A percentile compares a stretch with the other conserved stretches of the same genome.
Evolutionary conservation across 1,140 invertebrate species (phyloP).

Genomic region (Eulimnadia texana): DNA sequence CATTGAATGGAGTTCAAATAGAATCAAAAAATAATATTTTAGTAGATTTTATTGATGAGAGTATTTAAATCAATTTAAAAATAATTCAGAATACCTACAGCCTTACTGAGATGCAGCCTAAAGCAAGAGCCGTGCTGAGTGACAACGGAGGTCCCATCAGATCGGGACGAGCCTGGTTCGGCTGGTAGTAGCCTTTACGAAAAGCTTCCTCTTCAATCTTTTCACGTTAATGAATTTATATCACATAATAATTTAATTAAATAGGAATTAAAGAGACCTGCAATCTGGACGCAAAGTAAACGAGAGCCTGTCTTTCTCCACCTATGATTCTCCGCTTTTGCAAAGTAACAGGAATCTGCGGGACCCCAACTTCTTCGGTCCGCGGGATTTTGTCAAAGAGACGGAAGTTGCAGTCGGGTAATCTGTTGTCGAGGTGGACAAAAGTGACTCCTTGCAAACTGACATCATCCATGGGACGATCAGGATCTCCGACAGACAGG

Average conservation of each 20-base stretch:
- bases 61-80: no score
- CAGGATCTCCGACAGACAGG: constrained; percentile 42
- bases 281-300: constrained; percentile 35
- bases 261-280: background rate
- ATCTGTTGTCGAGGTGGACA: constrained; percentile 26
- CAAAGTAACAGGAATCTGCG: constrained; percentile 22
- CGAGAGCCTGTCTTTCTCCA: constrained; percentile 51
- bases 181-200: constrained; percentile 38
- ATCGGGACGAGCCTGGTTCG: constrained; percentile 51
- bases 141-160: constrained; percentile 48
- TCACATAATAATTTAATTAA: background rate
- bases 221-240: no score
- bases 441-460: constrained; percentile 37
- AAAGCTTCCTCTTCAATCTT: constrained; percentile 42
- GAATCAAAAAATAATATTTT: background rate
- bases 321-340: constrained; percentile 30
- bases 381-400: constrained; percentile 14
- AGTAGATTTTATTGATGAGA: constrained; percentile 31
- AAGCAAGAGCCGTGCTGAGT: constrained; percentile 43
- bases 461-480: constrained; percentile 35
- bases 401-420: background rate
- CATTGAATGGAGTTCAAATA: background rate
- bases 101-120: constrained; percentile 42
- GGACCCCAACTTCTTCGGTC: constrained; percentile 27
- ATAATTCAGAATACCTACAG: constrained; percentile 30